Evolutionary conservation across 1,140 invertebrate species (phyloP), one percentile per base, ranked within the genome.

Genomic region (Himalopsyche phryganea): DNA sequence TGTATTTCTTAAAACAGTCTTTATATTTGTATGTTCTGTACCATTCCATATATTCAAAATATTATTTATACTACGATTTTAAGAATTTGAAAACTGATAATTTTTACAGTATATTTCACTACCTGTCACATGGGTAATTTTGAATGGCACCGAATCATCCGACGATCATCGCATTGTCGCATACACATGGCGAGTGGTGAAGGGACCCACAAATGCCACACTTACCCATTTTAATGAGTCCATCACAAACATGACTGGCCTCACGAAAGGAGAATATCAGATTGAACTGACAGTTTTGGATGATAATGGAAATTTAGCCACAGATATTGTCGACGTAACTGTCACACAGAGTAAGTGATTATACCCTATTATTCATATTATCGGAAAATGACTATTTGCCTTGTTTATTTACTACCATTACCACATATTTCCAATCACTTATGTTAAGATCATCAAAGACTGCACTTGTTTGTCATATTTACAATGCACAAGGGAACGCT

Each of bases 281-380:
- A 92, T 96, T 69, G 85, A 87, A 66, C 73, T 98, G 40, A 91
- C 85, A 11, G 91, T 96, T 1, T 83, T 85, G 11, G 93, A 97
- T 73, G 87, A 89, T 63, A 88, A 87, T 66, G 86, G 86, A 36
- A 94, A 95, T 67, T 84, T 84, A 14, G 86, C 87, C 17, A 82
- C 80, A 11, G 85, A 88, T 70, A 81, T 79, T 32, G 83, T 89
- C 15, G 82, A 80, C 66, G 79, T 96, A 11, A 89, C 83, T 61
- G 92, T 97, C n/a, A 89, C 90, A 54, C 92, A 96, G 79, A 92
- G 92, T 95, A 83, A 83, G 84, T 84, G 41, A 11, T n/a, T n/a
- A n/a, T n/a, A n/a, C n/a, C n/a, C n/a, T n/a, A n/a, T n/a, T n/a
- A n/a, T n/a, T n/a, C n/a, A n/a, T n/a, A n/a, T n/a, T n/a, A n/a